These are phyloP conservation scores for Sitobion miscanthi DNA, from an alignment of 1,140 invertebrate species.

Conservation along the genomic window DNA sequence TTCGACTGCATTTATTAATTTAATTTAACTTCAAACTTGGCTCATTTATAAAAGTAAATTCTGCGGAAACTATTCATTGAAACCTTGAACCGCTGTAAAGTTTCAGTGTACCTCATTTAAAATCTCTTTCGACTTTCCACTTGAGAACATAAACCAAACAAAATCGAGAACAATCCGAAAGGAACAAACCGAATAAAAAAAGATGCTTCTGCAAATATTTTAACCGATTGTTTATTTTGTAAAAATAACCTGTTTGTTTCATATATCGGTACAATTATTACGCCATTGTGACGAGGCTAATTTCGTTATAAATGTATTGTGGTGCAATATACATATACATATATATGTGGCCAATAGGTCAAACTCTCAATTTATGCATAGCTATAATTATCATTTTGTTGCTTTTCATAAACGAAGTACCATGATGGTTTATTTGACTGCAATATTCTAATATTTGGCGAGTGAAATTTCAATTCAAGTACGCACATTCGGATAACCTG, in stretches of 20 bases:
- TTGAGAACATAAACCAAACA: neutral
- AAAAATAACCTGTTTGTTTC: neutral
- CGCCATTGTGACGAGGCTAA: neutral
- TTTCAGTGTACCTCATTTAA: neutral
- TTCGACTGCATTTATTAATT: neutral
- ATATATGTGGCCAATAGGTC: neutral
- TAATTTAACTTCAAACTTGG: neutral
- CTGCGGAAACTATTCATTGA: slow-evolving; percentile 6
- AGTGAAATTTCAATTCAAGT: neutral
- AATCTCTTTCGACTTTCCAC: neutral
- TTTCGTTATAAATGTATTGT: neutral
- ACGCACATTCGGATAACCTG: neutral
- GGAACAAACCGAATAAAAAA: neutral
- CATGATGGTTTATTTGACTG: neutral
- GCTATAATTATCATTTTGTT: neutral
- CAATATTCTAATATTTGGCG: neutral
- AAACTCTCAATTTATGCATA: neutral
- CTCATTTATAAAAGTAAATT: slow-evolving; percentile 25
- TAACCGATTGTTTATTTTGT: neutral
- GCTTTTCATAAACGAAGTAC: neutral
- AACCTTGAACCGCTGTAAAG: slow-evolving; percentile 10
- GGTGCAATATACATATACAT: neutral
- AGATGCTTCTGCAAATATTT: neutral
- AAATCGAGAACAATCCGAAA: neutral
- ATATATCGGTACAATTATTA: neutral